phyloP scores from a whole-genome alignment of 1,140 invertebrate genomes.

The Popillia japonica region DNA sequence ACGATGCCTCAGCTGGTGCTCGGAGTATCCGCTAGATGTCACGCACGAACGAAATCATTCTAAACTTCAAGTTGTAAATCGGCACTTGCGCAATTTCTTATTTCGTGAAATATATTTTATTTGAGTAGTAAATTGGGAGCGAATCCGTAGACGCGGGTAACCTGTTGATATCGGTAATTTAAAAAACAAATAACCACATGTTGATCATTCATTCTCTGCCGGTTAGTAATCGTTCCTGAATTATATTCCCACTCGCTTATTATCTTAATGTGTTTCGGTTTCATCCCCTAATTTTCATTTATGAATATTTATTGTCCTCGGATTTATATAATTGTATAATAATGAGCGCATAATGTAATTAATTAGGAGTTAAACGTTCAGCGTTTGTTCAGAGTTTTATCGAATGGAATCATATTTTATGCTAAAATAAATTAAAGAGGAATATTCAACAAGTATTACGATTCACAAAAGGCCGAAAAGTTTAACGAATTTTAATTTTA shows the following conservation, averaged over 20 bases:
- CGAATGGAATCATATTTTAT: too few relatives aligned
- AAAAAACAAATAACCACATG: constrained; percentile 56
- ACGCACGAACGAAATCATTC: neutral
- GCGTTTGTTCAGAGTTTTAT: neutral
- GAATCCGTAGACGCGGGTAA: constrained; percentile 41
- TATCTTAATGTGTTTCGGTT: constrained; percentile 37
- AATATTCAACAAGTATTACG: too few relatives aligned
- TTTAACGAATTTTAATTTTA: too few relatives aligned
- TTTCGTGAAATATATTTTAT: constrained; percentile 52
- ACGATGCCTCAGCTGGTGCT: neutral
- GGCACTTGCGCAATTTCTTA: constrained; percentile 47
- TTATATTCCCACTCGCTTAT: constrained; percentile 35
- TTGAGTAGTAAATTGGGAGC: constrained; percentile 46
- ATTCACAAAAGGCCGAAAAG: too few relatives aligned
- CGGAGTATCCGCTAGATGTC: constrained; percentile 24
- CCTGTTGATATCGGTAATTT: constrained; percentile 53
- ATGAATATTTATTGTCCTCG: constrained; percentile 40
- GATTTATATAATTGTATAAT: constrained; percentile 35
- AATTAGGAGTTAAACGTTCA: neutral
- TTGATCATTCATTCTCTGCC: constrained; percentile 45
- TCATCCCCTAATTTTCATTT: constrained; percentile 36
- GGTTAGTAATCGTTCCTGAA: constrained; percentile 35
- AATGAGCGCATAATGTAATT: constrained; percentile 14
- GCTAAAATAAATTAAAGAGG: too few relatives aligned
- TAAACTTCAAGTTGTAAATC: constrained; percentile 20